Percentiles rank a stretch among this genome's conserved stretches.
Evolutionary conservation across 2,797 vertebrate genomes (phyloP).

Genomic region (Semotilus atromaculatus): DNA sequence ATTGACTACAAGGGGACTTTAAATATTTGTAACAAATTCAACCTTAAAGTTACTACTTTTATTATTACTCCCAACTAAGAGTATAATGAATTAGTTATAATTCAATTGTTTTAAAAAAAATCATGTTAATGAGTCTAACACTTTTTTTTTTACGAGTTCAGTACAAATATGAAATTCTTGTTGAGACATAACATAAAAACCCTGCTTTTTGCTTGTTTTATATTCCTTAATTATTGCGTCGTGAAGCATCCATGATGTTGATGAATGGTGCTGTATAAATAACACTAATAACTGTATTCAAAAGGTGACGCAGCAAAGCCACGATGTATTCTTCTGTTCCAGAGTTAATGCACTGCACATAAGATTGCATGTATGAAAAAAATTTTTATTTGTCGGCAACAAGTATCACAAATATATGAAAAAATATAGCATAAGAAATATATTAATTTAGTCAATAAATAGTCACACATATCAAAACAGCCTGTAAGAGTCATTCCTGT

Average conservation of each 20-base stretch:
- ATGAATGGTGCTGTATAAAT: neutral
- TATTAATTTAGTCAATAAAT: conserved; percentile 99
- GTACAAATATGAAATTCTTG: no score
- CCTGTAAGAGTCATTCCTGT: conserved; percentile 76
- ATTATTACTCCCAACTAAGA: no score
- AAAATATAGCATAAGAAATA: conserved; percentile 84
- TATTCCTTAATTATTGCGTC: no score
- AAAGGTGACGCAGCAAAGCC: neutral
- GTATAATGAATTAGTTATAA: no score
- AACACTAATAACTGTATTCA: neutral
- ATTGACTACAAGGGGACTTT: neutral
- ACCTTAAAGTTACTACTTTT: no score
- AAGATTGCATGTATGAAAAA: conserved; percentile 65
- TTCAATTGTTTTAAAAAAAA: no score
- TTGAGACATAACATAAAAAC: neutral
- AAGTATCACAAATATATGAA: conserved; percentile 79
- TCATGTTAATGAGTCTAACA: no score
- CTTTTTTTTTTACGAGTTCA: no score
- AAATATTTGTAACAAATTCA: no score
- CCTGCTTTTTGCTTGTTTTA: neutral
- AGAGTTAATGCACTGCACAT: neutral
- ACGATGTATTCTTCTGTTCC: no score
- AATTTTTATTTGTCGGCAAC: conserved; percentile 80
- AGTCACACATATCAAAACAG: conserved; percentile 83
- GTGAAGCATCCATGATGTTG: neutral